These are phyloP conservation scores for Protomyctophum bolini DNA, from an alignment of 2,113 vertebrate genomes.

Conservation along the genomic window DNA sequence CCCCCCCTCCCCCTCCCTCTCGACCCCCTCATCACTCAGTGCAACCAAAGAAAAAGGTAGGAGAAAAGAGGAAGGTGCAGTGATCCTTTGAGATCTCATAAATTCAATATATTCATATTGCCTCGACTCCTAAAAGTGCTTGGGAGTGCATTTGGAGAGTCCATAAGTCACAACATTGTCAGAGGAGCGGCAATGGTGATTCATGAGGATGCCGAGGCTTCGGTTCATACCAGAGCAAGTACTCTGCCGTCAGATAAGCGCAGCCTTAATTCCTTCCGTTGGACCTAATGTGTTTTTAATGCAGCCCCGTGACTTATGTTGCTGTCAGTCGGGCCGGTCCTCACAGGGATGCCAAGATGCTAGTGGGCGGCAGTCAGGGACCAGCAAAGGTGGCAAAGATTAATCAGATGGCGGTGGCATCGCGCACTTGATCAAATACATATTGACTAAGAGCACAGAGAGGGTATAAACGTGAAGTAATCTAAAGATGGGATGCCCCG, in stretches of 20 bases:
- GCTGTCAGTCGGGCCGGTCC: conserved; percentile 65
- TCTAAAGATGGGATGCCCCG: conserved; percentile 19
- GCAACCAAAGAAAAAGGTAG: conserved; percentile 16
- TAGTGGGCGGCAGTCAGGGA: conserved; percentile 59
- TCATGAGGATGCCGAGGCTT: conserved; percentile 56
- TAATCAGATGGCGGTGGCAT: conserved; percentile 58
- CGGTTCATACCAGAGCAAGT: conserved; percentile 62
- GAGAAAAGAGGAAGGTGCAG: conserved; percentile 26
- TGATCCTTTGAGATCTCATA: conserved; percentile 67
- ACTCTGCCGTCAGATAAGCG: conserved; percentile 69
- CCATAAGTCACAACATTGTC: conserved; percentile 77
- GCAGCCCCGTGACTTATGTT: conserved; percentile 80
- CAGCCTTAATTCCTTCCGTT: conserved; percentile 74
- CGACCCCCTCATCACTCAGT: neutral
- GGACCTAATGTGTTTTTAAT: conserved; percentile 84
- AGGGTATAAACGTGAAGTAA: conserved; percentile 38
- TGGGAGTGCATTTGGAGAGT: conserved; percentile 70
- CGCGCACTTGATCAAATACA: conserved; percentile 69
- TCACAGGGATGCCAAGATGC: conserved; percentile 62
- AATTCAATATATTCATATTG: conserved; percentile 71
- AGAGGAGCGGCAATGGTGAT: conserved; percentile 66
- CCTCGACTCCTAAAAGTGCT: conserved; percentile 62
- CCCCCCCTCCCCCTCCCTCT: too few relatives aligned
- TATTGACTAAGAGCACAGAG: conserved; percentile 66
- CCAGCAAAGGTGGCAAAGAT: conserved; percentile 65